phyloP scores from a whole-genome alignment of 1,140 invertebrate genomes.

The Cotesia typhae region DNA sequence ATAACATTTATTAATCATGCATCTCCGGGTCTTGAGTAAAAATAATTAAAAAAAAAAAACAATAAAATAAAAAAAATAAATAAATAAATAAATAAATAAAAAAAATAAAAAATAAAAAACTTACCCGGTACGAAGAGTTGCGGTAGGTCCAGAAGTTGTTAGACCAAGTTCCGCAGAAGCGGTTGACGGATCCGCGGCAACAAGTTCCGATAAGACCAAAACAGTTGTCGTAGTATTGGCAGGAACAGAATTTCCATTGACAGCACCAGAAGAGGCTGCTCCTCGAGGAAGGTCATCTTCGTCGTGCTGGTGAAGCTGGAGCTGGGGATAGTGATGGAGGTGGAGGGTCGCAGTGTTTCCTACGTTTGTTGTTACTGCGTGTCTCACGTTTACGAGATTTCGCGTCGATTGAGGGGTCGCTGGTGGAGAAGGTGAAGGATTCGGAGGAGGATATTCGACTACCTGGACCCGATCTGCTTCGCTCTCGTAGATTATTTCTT shows the following conservation, averaged over 20 bases:
- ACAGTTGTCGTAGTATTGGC: conserved; percentile 67
- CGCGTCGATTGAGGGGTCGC: conserved; percentile 59
- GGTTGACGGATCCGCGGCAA: conserved; percentile 57
- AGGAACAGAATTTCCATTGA: conserved; percentile 42
- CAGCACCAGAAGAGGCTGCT: conserved; percentile 51
- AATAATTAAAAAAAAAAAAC: background rate
- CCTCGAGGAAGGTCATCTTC: conserved; percentile 61
- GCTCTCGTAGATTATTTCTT: conserved; percentile 65
- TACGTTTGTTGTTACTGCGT: conserved; percentile 44
- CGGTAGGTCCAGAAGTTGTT: conserved; percentile 50
- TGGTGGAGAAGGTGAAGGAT: conserved; percentile 64
- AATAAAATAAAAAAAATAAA: no score
- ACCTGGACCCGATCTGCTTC: conserved; percentile 62
- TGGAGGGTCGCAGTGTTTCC: conserved; percentile 58
- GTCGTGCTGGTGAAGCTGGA: conserved; percentile 58
- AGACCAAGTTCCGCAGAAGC: conserved; percentile 18
- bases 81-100: no score
- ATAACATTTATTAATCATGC: background rate
- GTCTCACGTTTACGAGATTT: conserved; percentile 56
- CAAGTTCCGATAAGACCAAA: conserved; percentile 67
- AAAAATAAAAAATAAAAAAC: conserved; percentile 45
- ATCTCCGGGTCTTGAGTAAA: background rate
- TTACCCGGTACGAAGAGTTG: conserved; percentile 59
- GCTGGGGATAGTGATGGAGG: conserved; percentile 61
- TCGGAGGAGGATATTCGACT: conserved; percentile 62